A percentile compares a stretch with the other conserved stretches of the same genome.
These are phyloP conservation scores for Hippolais icterina DNA, from an alignment of 2,113 vertebrate species.

Conservation along the genomic window DNA sequence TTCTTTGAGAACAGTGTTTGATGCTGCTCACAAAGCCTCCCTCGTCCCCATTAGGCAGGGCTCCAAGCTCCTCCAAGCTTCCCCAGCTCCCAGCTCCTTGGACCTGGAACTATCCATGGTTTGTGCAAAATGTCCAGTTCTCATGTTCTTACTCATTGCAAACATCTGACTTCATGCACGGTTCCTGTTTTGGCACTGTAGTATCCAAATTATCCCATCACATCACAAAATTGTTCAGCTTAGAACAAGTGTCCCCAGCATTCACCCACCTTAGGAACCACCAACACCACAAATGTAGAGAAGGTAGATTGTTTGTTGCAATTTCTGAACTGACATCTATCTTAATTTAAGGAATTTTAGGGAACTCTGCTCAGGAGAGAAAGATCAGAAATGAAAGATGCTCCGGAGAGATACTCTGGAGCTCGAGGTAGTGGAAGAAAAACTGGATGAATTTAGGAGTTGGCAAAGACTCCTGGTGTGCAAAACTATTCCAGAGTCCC, in stretches of 20 bases:
- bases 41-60: neutral
- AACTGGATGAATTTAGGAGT: neutral
- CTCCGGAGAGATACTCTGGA: neutral
- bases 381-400: neutral
- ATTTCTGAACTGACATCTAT: neutral
- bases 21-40: neutral
- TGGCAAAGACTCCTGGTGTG: neutral
- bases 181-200: neutral
- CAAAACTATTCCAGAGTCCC: neutral
- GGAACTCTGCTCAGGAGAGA: neutral
- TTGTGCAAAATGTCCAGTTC: neutral
- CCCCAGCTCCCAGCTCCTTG: neutral
- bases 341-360: neutral
- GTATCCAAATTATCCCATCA: neutral
- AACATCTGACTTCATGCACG: neutral
- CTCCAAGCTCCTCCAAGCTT: neutral
- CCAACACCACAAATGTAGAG: neutral
- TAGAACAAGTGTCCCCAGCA: neutral
- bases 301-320: neutral
- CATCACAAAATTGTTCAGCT: neutral
- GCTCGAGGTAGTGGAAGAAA: neutral
- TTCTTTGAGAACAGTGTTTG: neutral
- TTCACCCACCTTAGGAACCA: neutral
- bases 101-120: conserved; percentile 28
- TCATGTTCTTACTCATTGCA: neutral